A percentile compares a stretch with the other conserved stretches of the same genome.
Conservation (phyloP, 1,140 invertebrate genomes). For the Leptinotarsa undecemlineata region DNA sequence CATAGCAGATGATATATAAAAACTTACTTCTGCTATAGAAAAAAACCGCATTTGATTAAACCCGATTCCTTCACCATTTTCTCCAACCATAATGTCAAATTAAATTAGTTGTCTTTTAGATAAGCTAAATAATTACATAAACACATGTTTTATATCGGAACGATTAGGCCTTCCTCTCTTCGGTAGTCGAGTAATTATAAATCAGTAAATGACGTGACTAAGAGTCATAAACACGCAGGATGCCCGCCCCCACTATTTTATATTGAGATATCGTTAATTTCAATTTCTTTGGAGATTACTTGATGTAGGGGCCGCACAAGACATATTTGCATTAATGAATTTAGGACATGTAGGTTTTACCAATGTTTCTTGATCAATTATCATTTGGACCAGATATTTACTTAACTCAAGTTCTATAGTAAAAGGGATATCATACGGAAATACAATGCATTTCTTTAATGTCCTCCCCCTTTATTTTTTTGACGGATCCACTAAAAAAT, state of each 20-base stretch:
- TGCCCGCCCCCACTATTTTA: not conserved
- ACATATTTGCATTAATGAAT: not conserved
- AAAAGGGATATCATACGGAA: too few relatives aligned
- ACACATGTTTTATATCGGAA: slow-evolving; percentile 1
- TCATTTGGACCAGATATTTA: too few relatives aligned
- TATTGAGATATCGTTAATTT: not conserved
- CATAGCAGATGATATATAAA: too few relatives aligned
- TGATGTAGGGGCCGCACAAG: not conserved
- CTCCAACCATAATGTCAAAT: not conserved
- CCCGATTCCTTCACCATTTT: not conserved
- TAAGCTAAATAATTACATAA: not conserved
- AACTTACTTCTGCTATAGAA: too few relatives aligned
- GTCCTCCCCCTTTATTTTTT: too few relatives aligned
- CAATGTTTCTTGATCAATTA: too few relatives aligned
- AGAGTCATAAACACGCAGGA: not conserved
- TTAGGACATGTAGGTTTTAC: not conserved
- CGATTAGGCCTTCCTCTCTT: slow-evolving; percentile 1
- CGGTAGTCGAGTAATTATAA: not conserved
- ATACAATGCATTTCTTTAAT: too few relatives aligned
- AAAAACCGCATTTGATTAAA: too few relatives aligned
- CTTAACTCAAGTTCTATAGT: too few relatives aligned
- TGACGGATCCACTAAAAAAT: too few relatives aligned
- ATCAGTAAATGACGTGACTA: slow-evolving; percentile 3
- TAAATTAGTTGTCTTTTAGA: not conserved
- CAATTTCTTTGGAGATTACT: not conserved